Percentiles rank a stretch among this genome's conserved stretches.
Conservation (phyloP, 37 sponge, comb jelly and placozoan genomes). For the Hormiphora californensis region DNA sequence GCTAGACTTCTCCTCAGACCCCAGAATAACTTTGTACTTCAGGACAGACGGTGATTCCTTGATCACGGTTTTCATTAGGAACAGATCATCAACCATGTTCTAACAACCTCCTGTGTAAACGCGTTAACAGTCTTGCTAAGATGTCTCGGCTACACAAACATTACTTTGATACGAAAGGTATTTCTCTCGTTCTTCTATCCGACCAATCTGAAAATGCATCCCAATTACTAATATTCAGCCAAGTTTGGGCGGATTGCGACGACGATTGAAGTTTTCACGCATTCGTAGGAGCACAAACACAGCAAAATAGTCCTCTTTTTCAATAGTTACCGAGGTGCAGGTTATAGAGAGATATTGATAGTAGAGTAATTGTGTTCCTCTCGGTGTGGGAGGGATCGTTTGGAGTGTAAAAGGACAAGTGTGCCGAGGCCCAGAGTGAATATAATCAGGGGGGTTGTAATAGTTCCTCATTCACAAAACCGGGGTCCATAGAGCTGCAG, state of each 20-base stretch:
- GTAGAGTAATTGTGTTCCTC: no score
- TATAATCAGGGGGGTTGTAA: no score
- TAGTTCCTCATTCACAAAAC: no score
- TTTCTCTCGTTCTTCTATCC: not conserved
- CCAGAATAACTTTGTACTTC: constrained; percentile 12
- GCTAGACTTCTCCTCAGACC: not conserved
- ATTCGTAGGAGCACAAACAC: not conserved
- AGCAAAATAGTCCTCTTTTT: not conserved
- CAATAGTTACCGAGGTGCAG: no score
- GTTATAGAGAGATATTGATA: no score
- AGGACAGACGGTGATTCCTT: not conserved
- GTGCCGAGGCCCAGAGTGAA: no score
- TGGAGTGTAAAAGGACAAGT: no score
- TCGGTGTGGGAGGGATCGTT: no score
- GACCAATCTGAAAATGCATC: not conserved
- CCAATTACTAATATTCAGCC: not conserved
- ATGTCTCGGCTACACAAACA: not conserved
- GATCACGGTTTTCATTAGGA: not conserved
- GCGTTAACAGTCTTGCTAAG: not conserved
- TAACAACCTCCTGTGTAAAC: not conserved
- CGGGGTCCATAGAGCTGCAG: no score
- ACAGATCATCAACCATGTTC: not conserved
- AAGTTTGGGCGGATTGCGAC: not conserved
- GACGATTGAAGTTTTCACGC: not conserved
- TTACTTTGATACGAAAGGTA: not conserved